A percentile compares a stretch with the other conserved stretches of the same genome.
phyloP scores from a whole-genome alignment of 2,113 vertebrate genomes.

The Jacana jacana region DNA sequence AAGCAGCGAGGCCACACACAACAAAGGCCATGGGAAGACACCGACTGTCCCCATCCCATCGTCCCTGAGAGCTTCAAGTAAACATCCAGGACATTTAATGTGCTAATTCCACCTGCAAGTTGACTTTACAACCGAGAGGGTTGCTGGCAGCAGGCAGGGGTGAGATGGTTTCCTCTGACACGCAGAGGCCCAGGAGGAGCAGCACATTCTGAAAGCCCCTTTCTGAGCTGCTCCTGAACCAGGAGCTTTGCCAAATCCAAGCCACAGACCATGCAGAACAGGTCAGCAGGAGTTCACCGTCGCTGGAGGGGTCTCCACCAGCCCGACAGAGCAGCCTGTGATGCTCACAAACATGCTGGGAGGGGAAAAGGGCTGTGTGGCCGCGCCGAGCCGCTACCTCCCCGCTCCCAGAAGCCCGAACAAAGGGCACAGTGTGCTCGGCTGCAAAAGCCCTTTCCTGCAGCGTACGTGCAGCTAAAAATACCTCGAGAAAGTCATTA shows the following conservation, averaged over 20 bases:
- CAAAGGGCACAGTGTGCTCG: constrained; percentile 37
- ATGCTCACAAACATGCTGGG: rapidly evolving
- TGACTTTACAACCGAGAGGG: not conserved
- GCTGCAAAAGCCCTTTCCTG: constrained; percentile 29
- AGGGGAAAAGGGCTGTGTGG: not conserved
- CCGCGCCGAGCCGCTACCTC: not conserved
- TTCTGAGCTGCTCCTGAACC: not conserved
- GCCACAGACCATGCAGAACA: rapidly evolving
- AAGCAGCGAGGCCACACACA: not conserved
- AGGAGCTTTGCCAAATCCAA: not conserved
- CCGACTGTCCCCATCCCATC: not conserved
- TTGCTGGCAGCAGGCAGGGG: not conserved
- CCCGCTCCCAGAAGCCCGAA: not conserved
- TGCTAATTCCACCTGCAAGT: not conserved
- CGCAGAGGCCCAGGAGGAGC: not conserved
- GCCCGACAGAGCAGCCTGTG: not conserved
- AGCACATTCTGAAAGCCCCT: not conserved
- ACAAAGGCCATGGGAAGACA: not conserved
- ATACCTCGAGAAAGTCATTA: constrained; percentile 43
- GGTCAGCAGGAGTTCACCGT: not conserved
- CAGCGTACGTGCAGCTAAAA: constrained; percentile 37
- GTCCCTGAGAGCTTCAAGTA: not conserved
- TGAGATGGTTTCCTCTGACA: not conserved
- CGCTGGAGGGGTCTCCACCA: not conserved
- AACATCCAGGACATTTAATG: not conserved